Evolutionary conservation across 64 coral and sea anemone species (phyloP), one percentile per base, ranked within the genome.

Genomic region (Montipora sp.): DNA sequence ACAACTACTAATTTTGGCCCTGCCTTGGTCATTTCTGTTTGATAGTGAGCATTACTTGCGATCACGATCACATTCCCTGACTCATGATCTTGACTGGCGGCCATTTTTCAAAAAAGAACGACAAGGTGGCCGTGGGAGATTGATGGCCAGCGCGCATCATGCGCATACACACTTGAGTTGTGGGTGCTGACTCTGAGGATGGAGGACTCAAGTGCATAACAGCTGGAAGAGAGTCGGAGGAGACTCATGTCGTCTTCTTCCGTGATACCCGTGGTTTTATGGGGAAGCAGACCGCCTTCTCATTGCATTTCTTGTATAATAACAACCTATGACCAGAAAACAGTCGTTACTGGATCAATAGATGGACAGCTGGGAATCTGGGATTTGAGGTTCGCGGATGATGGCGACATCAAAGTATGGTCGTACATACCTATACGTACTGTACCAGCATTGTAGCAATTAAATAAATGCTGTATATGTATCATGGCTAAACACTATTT

Each of bases 321-420:
- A 51, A 95, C 94, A 14, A 99, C 98, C 45, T 96, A 99, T 80
- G 94, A 99, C 69, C 98, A 99, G 47, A 96, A 96, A 83, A 93
- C 98, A 45, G 73, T 99, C 44, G 92, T 99, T 11, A 99, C 92
- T 47, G 98, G 98, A 11, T 96, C 98, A 51, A 92, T 80, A 20
- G 92, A 95, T 67, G 98, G 98, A 72, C 98, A 99, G 75, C 55
- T 99, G 4, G 98, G 94, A 3, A 90, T 99, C 5, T 99, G 98
- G 98, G 98, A 99, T 77, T 19, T 99, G 13, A 82, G 98, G 51
- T 95, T 96, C 55, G 66, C 44, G 7, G 94, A 91, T 19, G 58
- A 95, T 73, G 86, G 86, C 8, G 92, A 94, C 55, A 91, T 99
- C 57, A 96, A 96, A 74, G 98, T 99, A 80, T 92, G 92, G 59